Base-by-base conservation (phyloP, 2,113 vertebrate species). In the Centropristis striata region DNA sequence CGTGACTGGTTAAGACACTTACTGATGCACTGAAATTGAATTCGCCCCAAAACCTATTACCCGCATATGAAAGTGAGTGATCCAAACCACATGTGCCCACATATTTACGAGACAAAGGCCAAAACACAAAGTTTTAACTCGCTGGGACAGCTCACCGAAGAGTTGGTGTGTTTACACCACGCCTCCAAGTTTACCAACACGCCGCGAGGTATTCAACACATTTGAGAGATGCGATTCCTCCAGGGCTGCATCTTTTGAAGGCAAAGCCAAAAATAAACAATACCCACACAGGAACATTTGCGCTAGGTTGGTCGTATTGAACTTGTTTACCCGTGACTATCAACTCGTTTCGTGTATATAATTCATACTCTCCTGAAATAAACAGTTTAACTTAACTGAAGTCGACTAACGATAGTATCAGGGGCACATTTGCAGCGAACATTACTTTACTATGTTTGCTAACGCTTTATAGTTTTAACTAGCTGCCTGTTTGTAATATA, bases 111-210 rank as follows among this genome's bases (percentile, higher is more conserved):
- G 10, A 21, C 57, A n/a, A 12, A 28, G 25, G 27, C 42, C 44
- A n/a, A n/a, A 11, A 51, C 41, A 46, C 27, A 79, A 70, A 75
- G 50, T 54, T 32, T 32, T 73, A 32, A 41, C 57, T 76, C 32
- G 18, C 59, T 53, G 58, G n/a, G 50, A 59, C 49, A 71, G 41
- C 39, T 68, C 8, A 4, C 49, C 36, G 21, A 49, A 18, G 44
- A 82, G 72, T 72, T 23, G 55, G 14, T 37, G 70, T 77, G 85
- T 88, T 90, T 84, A 87, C 82, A 87, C 79, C 85, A 86, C 85
- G 83, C 87, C 92, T 88, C 83, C 37, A 67, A 89, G 85, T 90
- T 92, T 90, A 91, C 80, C 51, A 83, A 91, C 86, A 90, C 75
- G 69, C 55, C 20, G 78, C 72, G 88, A 78, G 80, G 68, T 65